Evolutionary conservation across 2,888 invertebrate genomes (phyloP).

Genomic region (Lycia hirtaria): DNA sequence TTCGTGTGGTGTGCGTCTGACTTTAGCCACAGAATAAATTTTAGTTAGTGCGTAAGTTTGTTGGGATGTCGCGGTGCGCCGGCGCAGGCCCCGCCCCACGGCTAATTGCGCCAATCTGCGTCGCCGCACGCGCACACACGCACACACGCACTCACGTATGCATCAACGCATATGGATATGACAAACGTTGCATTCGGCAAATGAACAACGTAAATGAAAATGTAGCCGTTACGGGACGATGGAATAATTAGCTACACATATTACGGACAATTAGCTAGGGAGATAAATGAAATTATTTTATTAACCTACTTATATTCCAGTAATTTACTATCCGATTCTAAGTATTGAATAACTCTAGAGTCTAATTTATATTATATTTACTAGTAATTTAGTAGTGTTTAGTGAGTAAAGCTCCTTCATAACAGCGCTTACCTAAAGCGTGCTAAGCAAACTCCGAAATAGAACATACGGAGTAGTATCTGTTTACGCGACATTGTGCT

Average conservation of each 20-base stretch:
- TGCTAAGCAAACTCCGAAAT: too few species aligned
- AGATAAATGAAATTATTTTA: not conserved
- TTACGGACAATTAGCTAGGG: conserved; percentile 29
- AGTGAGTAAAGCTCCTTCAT: too few species aligned
- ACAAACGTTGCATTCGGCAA: conserved; percentile 65
- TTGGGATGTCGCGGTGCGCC: conserved; percentile 79
- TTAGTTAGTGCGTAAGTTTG: conserved; percentile 36
- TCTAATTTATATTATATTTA: not conserved
- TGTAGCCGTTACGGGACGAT: conserved; percentile 40
- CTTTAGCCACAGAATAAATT: not conserved
- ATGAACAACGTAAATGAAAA: conserved; percentile 58
- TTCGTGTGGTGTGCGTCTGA: conserved; percentile 56
- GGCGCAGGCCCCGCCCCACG: conserved; percentile 77
- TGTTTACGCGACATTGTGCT: too few species aligned
- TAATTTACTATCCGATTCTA: not conserved
- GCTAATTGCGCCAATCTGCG: conserved; percentile 84
- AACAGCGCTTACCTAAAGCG: too few species aligned
- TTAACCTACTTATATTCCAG: not conserved
- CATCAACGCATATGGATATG: conserved; percentile 45
- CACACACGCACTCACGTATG: conserved; percentile 51
- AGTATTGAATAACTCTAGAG: not conserved
- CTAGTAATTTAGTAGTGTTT: too few species aligned
- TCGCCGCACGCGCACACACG: conserved; percentile 70
- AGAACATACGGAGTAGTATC: too few species aligned
- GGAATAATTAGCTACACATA: conserved; percentile 38